Evolutionary conservation across 2,797 vertebrate genomes (phyloP).

Genomic region (Anguilla megastoma): DNA sequence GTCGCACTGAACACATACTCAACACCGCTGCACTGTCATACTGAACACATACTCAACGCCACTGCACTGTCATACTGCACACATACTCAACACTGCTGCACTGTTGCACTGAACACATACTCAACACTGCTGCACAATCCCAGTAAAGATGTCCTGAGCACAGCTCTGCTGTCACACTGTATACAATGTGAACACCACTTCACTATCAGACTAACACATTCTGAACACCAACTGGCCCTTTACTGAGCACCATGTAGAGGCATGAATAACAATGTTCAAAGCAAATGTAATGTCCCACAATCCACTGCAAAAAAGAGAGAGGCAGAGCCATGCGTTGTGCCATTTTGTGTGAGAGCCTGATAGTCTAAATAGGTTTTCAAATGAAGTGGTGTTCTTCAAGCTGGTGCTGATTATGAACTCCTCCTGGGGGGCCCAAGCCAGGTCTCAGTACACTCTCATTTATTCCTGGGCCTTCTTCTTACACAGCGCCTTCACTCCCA

Average conservation of each 20-base stretch:
- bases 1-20: not conserved
- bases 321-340: not conserved
- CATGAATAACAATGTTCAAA: not conserved
- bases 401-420: not conserved
- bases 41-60: not conserved
- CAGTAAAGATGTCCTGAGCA: not conserved
- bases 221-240: not conserved
- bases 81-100: not conserved
- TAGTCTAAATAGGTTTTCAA: not conserved
- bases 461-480: not conserved
- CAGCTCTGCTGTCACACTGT: not conserved
- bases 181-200: not conserved
- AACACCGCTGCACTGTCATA: not conserved
- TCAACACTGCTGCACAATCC: not conserved
- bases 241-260: not conserved
- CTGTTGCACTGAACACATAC: not conserved
- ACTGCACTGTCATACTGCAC: not conserved
- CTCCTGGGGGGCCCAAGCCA: not conserved
- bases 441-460: not conserved
- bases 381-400: not conserved
- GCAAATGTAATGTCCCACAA: not conserved
- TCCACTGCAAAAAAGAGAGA: not conserved
- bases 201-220: slow-evolving; percentile 6
- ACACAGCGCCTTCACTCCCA: not conserved
- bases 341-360: not conserved